These are phyloP conservation scores for Beris morrisii DNA, from an alignment of 2,888 invertebrate genomes.

Conservation along the genomic window DNA sequence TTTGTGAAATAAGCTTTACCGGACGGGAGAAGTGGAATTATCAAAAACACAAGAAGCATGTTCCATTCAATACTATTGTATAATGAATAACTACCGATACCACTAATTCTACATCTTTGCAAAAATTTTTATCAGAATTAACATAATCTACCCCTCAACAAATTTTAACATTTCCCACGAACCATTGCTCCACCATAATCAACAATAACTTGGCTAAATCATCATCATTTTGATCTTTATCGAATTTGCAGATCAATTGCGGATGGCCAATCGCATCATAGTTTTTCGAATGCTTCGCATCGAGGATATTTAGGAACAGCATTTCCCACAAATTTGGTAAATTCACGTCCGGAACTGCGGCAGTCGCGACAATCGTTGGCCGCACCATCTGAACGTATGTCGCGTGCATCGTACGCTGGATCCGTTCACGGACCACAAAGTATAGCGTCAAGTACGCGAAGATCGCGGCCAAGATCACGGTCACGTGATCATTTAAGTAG, in stretches of 20 bases:
- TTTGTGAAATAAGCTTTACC: too few relatives aligned
- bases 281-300: slow-evolving; percentile 80
- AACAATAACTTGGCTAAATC: too few relatives aligned
- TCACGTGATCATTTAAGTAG: slow-evolving; percentile 67
- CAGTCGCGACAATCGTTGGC: slow-evolving; percentile 85
- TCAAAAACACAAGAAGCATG: too few relatives aligned
- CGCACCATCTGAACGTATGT: slow-evolving; percentile 78
- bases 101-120: too few relatives aligned
- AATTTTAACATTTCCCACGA: too few relatives aligned
- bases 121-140: too few relatives aligned
- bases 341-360: slow-evolving; percentile 77
- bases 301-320: slow-evolving; percentile 69
- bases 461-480: slow-evolving; percentile 76
- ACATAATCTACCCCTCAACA: too few relatives aligned
- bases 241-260: slow-evolving; percentile 68
- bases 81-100: too few relatives aligned
- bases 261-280: slow-evolving; percentile 87
- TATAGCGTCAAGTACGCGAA: slow-evolving; percentile 64
- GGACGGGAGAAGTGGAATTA: too few relatives aligned
- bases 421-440: slow-evolving; percentile 65
- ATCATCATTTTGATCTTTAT: too few relatives aligned
- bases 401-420: slow-evolving; percentile 71
- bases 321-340: slow-evolving; percentile 74
- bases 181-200: too few relatives aligned
- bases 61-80: too few relatives aligned